Evolutionary conservation across 2,113 vertebrate genomes (phyloP), one percentile per base, ranked within the genome.

Genomic region (Apus apus): DNA sequence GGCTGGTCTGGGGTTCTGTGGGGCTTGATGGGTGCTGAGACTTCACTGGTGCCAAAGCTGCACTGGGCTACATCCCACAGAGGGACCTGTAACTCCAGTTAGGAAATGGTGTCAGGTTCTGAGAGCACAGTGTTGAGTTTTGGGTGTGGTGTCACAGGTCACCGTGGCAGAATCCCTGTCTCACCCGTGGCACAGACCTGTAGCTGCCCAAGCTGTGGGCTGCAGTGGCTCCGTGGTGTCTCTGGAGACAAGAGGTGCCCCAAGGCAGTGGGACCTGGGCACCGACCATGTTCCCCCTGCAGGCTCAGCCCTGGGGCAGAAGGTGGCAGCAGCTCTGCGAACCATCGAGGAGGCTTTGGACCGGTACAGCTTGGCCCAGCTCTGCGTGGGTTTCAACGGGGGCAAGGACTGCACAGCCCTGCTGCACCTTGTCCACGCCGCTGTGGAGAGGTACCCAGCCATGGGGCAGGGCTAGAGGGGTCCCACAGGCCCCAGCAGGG

Each of bases 331-430:
- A 3, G 98, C 99, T 0, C 89, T 99, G 92, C 97, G 86, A 89
- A 99, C 97, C 16, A 97, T 99, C 2, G 99, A 99, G 91, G 96
- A 96, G 18, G 98, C 98, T 9, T 97, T 99, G 97, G 97, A 98
- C 45, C 98, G 38, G 68, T 99, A 99, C 97, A 93, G 96, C 19
- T 95, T 98, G n/a, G 80, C 93, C 65, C 97, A 99, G 91, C 95
- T 99, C 92, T 99, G 99, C 4, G 97, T 99, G 67, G 99, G 99
- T 56, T 99, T 99, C 97, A 99, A 99, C 1, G 99, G 99, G 9
- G 99, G 99, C 88, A 99, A 99, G 95, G 99, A 99, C 97, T 99
- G 99, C 97, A 99, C 99, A 0, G 99, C 98, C 2, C 98, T 99
- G 81, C 98, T 99, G 29, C 99, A 99, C 89, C 98, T 99, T 8